These are phyloP conservation scores for Polietes domitor DNA, from an alignment of 2,888 invertebrate species.

Conservation along the genomic window DNA sequence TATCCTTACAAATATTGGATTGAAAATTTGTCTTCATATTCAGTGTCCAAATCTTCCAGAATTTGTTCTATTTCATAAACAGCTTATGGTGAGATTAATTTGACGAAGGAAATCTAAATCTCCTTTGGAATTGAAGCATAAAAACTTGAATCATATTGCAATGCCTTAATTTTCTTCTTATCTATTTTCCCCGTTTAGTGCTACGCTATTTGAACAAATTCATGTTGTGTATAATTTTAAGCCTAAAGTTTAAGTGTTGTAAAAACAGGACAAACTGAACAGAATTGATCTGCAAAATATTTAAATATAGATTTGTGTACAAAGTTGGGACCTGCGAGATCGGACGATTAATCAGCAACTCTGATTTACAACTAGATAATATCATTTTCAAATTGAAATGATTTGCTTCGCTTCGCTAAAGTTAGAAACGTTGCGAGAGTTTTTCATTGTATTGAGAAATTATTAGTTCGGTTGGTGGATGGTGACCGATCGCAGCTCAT, in stretches of 20 bases:
- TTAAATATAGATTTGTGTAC: neutral
- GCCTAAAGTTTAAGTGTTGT: constrained; percentile 17
- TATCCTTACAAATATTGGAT: no score
- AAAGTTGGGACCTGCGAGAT: neutral
- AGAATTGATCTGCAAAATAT: constrained; percentile 9
- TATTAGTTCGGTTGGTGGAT: no score
- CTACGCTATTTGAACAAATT: constrained; percentile 20
- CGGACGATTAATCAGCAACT: neutral
- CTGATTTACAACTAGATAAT: no score
- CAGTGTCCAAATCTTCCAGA: no score
- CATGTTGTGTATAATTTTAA: constrained; percentile 39
- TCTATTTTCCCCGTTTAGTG: neutral
- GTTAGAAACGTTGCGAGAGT: no score
- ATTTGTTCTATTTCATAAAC: no score
- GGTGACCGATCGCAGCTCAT: neutral
- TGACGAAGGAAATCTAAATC: no score
- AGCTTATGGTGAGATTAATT: no score
- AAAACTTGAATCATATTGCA: neutral
- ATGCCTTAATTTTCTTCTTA: neutral
- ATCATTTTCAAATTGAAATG: no score
- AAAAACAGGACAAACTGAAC: neutral
- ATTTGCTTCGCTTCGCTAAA: no score
- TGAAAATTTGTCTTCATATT: no score
- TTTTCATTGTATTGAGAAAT: neutral
- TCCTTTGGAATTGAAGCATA: no score